Evolutionary conservation across 2,797 vertebrate genomes (phyloP).

Genomic region (Cetoscarus ocellatus): DNA sequence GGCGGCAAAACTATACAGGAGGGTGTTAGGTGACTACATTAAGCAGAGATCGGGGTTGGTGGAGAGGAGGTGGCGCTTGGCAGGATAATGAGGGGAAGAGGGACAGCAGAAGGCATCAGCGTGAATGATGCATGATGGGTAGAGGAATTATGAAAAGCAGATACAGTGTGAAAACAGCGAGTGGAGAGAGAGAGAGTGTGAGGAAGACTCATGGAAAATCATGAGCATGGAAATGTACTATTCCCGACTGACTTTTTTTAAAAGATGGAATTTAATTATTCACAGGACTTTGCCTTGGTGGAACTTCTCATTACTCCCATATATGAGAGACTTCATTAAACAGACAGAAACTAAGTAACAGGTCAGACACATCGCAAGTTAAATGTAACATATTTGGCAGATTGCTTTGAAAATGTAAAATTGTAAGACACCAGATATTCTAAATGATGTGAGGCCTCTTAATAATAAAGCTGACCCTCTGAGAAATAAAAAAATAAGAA

Average conservation of each 20-base stretch:
- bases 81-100: slow-evolving; percentile 51
- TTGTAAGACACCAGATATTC: no score
- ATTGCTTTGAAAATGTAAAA: no score
- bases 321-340: slow-evolving; percentile 28
- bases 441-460: no score
- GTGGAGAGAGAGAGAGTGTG: background rate
- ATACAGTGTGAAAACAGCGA: slow-evolving; percentile 12
- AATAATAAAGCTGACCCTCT: no score
- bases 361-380: slow-evolving; percentile 41
- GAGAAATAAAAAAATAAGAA: no score
- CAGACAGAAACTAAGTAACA: slow-evolving; percentile 10
- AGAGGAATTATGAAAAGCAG: slow-evolving; percentile 47
- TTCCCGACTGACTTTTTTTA: slow-evolving; percentile 32
- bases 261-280: slow-evolving; percentile 30
- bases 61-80: slow-evolving; percentile 31
- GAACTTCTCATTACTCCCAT: slow-evolving; percentile 23
- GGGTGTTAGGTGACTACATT: slow-evolving; percentile 65
- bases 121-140: slow-evolving; percentile 57
- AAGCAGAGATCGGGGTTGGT: slow-evolving; percentile 25
- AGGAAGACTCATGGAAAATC: slow-evolving; percentile 17
- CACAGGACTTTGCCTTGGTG: slow-evolving; percentile 5
- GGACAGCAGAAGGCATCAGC: slow-evolving; percentile 34
- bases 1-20: slow-evolving; percentile 24
- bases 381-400: slow-evolving; percentile 15
- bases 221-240: slow-evolving; percentile 22